Percentiles rank a stretch among this genome's conserved stretches.
Evolutionary conservation across 2,113 vertebrate genomes (phyloP).

Genomic region (Thryonomys swinderianus): DNA sequence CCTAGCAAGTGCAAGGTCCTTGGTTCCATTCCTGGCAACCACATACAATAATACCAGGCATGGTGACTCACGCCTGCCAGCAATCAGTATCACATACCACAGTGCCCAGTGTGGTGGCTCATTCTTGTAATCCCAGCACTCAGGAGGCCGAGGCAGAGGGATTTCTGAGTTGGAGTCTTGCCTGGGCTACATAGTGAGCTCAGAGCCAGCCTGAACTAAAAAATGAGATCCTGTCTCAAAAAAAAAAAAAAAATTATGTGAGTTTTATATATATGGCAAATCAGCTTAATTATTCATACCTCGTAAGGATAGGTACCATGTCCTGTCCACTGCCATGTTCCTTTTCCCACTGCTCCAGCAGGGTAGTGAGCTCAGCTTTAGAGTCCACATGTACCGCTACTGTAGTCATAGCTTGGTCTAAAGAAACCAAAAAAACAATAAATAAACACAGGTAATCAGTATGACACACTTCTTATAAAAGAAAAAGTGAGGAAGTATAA

Average conservation of each 20-base stretch:
- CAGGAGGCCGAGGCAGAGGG: too few relatives aligned
- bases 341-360: constrained; percentile 98
- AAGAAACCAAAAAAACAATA: constrained; percentile 19
- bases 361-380: constrained; percentile 97
- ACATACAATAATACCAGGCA: too few relatives aligned
- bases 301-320: constrained; percentile 95
- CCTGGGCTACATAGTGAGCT: too few relatives aligned
- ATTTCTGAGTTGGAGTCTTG: too few relatives aligned
- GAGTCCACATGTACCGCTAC: constrained; percentile 93
- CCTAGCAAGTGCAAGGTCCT: too few relatives aligned
- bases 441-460: not conserved
- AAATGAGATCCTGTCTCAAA: too few relatives aligned
- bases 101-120: too few relatives aligned
- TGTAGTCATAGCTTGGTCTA: constrained; percentile 93
- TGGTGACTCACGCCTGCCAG: too few relatives aligned
- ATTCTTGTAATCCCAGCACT: too few relatives aligned
- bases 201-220: too few relatives aligned
- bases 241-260: not conserved
- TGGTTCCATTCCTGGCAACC: too few relatives aligned
- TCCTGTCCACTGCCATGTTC: constrained; percentile 96
- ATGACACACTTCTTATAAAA: not conserved
- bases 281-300: constrained; percentile 86
- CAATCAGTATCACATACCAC: too few relatives aligned
- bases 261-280: not conserved
- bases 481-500: not conserved